phyloP scores from a whole-genome alignment of 2,888 invertebrate genomes.

The Argyresthia goedartella region DNA sequence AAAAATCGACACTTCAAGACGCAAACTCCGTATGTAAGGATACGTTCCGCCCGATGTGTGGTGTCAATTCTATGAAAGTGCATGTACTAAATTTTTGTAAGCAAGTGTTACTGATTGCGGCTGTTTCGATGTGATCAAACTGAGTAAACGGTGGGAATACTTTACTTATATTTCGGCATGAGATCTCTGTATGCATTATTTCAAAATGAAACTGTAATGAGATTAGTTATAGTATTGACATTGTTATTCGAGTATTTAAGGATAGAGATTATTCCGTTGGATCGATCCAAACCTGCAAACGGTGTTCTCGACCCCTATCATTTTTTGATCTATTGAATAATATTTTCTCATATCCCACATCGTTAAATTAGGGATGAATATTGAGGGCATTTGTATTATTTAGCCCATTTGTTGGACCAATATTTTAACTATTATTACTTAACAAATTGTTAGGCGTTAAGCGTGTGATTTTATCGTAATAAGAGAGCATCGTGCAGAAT shows the following conservation, averaged over 20 bases:
- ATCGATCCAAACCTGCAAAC: constrained; percentile 49
- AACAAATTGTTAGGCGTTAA: constrained; percentile 71
- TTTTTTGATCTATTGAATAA: constrained; percentile 70
- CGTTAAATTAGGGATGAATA: constrained; percentile 71
- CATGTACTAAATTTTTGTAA: constrained; percentile 43
- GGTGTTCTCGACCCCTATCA: constrained; percentile 66
- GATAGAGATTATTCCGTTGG: constrained; percentile 64
- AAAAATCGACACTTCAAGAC: constrained; percentile 45
- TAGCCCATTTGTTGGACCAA: constrained; percentile 73
- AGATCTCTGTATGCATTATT: constrained; percentile 62
- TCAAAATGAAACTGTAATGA: constrained; percentile 66
- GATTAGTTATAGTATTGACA: constrained; percentile 70
- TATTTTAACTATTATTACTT: constrained; percentile 72
- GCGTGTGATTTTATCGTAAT: constrained; percentile 70
- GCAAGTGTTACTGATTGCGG: constrained; percentile 48
- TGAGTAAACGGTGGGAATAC: constrained; percentile 39
- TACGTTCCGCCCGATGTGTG: neutral
- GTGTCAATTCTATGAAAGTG: constrained; percentile 56
- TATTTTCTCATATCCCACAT: constrained; percentile 70
- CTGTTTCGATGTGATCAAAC: constrained; percentile 62
- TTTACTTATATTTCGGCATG: constrained; percentile 43
- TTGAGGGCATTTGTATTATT: constrained; percentile 72
- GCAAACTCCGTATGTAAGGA: constrained; percentile 16
- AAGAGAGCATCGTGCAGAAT: constrained; percentile 66
- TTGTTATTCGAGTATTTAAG: constrained; percentile 66